Conservation (phyloP, 2,797 vertebrate genomes). For the Urosaurus nigricauda region DNA sequence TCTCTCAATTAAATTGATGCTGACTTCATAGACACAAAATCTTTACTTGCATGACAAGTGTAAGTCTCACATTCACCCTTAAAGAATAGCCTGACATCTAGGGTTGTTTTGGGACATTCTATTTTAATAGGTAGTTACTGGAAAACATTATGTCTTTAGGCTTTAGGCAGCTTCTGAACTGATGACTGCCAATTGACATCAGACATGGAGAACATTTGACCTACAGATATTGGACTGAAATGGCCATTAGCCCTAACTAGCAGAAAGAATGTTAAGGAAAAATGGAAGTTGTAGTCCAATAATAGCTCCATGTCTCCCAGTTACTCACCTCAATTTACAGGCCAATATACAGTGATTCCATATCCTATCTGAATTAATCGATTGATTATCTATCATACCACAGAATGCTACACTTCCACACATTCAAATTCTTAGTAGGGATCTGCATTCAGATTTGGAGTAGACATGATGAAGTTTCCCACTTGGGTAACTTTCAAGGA, state of each 20-base stretch:
- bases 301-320: too few relatives aligned
- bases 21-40: slow-evolving; percentile 15
- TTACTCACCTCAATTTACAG: neutral
- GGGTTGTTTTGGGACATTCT: slow-evolving; percentile 4
- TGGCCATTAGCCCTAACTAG: too few relatives aligned
- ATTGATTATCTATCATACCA: too few relatives aligned
- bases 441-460: neutral
- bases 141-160: neutral
- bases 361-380: neutral
- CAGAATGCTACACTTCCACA: neutral
- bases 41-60: slow-evolving; percentile 8
- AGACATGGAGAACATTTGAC: too few relatives aligned
- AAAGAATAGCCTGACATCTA: neutral
- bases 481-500: neutral
- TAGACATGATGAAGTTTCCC: too few relatives aligned
- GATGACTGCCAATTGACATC: neutral
- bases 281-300: too few relatives aligned
- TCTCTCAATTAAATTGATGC: slow-evolving; percentile 17
- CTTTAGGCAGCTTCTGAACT: neutral
- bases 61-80: neutral
- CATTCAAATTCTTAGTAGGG: neutral
- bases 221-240: too few relatives aligned
- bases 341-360: neutral
- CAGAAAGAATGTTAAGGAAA: too few relatives aligned
- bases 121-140: neutral